phyloP scores from a whole-genome alignment of 2,797 vertebrate species.

The Pantherophis alleghaniensis region DNA sequence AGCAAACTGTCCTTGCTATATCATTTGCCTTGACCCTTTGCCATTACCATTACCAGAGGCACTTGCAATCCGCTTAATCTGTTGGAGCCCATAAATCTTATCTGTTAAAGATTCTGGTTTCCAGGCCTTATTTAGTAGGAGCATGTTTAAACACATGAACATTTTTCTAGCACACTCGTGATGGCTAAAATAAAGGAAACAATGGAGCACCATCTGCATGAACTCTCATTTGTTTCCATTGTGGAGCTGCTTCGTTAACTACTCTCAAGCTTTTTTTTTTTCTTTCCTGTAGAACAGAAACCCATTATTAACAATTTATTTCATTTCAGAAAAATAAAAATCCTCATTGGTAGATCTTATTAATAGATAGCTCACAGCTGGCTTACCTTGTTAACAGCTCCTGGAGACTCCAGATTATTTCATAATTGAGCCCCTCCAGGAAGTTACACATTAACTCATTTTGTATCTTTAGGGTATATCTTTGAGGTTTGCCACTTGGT shows the following conservation, averaged over 20 bases:
- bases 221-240: slow-evolving; percentile 4
- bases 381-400: slow-evolving; percentile 31
- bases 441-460: background rate
- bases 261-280: slow-evolving; percentile 3
- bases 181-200: slow-evolving; percentile 1
- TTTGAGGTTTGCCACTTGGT: background rate
- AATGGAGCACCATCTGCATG: background rate
- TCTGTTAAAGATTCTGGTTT: slow-evolving; percentile 14
- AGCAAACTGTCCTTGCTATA: slow-evolving; percentile 7
- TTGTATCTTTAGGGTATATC: background rate
- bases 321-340: slow-evolving; percentile 17
- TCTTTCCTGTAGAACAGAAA: slow-evolving; percentile 16
- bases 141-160: background rate
- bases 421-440: background rate
- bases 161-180: background rate
- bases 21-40: background rate
- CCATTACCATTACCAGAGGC: slow-evolving; percentile 26
- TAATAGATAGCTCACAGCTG: slow-evolving; percentile 25
- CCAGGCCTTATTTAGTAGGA: background rate
- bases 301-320: slow-evolving; percentile 28
- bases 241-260: background rate
- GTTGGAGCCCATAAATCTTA: slow-evolving; percentile 31
- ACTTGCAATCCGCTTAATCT: slow-evolving; percentile 45
- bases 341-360: slow-evolving; percentile 2
- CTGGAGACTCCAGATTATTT: background rate